Evolutionary conservation across 2,113 vertebrate genomes (phyloP), one percentile per base, ranked within the genome.

Genomic region (Tragelaphus buxtoni): DNA sequence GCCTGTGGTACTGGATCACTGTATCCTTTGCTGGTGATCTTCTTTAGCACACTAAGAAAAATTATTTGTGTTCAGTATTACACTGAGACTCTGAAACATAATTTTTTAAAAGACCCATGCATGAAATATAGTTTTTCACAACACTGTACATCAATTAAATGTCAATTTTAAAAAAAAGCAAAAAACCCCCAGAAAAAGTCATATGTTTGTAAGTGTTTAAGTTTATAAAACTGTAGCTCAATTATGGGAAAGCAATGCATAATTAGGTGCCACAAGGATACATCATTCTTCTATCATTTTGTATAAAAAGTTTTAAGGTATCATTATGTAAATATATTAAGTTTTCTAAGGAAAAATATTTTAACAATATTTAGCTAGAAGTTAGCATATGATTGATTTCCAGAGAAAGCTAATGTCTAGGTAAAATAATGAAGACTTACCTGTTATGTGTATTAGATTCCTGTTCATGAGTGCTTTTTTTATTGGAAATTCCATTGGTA

Each of bases 31-130:
- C 88, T 96, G 91, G 96, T 91, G 26, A 98, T 6, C 95, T 99
- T 99, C 98, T 98, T 99, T 80, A 98, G 98, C 47, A 98, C 92
- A 98, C 99, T 99, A 97, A 35, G 65, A 97, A 98, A 97, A 98
- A 98, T 96, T 9, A 94, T 89, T 96, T 69, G 47, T 26, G 90
- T 86, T 83, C 85, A 94, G 60, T 39, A 86, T 98, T 98, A 97
- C 32, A 83, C 13, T 96, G 77, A 92, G 90, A 80, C 90, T 69
- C 45, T 49, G 95, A 83, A 95, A 94, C 28, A 90, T 88, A 45
- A 95, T 79, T 84, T 63, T 81, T 95, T 84, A 95, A 72, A 95
- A 89, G 51, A 42, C 6, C 1, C 9, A 47, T 24, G 53, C 3
- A 60, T 10, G 14, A 79, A 97, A 82, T 53, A 56, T 0, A 6